A percentile compares a stretch with the other conserved stretches of the same genome.
Evolutionary conservation across 2,888 invertebrate genomes (phyloP).

Genomic region (Petrolisthes cinctipes): DNA sequence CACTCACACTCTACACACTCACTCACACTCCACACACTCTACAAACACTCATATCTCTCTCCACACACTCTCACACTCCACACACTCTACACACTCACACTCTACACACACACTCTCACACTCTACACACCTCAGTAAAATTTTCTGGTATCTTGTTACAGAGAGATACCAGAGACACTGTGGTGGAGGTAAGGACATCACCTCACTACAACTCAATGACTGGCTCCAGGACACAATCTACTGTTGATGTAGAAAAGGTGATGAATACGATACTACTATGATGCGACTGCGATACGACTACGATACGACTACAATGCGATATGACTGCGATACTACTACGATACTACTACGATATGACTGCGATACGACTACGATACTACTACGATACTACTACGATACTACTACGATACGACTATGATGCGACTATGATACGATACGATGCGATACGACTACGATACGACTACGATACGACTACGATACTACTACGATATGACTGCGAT

Average conservation of each 20-base stretch:
- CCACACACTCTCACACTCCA: too few species aligned
- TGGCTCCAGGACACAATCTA: conserved; percentile 47
- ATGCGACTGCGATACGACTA: not conserved
- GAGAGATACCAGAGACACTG: conserved; percentile 34
- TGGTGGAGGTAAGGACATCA: not conserved
- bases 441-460: not conserved
- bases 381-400: not conserved
- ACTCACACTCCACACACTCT: too few species aligned
- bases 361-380: too few species aligned
- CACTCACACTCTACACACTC: too few species aligned
- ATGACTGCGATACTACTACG: not conserved
- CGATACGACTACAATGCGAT: not conserved
- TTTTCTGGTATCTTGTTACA: not conserved
- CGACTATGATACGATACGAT: not conserved
- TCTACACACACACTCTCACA: too few species aligned
- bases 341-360: not conserved
- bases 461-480: not conserved
- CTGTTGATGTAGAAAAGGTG: not conserved
- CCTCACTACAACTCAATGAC: conserved; percentile 16
- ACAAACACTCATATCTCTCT: too few species aligned
- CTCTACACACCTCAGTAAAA: too few species aligned
- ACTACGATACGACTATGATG: not conserved
- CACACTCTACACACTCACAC: too few species aligned
- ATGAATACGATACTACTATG: not conserved
- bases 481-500: too few species aligned